These are phyloP conservation scores for Caenorhabditis sp. DNA, from an alignment of 2,888 invertebrate species.

Conservation along the genomic window DNA sequence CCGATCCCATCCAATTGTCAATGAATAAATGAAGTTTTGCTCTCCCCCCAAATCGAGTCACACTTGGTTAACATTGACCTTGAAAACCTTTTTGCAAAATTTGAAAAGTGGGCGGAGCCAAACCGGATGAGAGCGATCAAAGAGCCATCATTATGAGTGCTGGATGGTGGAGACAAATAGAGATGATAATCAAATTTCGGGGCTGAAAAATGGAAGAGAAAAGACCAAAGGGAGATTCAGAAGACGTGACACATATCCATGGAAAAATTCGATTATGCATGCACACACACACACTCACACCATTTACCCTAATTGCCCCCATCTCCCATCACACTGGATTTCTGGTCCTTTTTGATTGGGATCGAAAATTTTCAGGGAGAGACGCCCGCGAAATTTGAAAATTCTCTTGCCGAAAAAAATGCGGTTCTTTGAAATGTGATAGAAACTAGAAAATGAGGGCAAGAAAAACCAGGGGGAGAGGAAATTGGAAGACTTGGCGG, in stretches of 20 bases:
- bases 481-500: conserved; percentile 5
- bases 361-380: not conserved
- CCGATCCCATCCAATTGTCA: conserved; percentile 1
- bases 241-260: not conserved
- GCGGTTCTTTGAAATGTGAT: not conserved
- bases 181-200: conserved; percentile 46
- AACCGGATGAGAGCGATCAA: not conserved
- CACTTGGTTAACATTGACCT: conserved; percentile 3
- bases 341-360: conserved; percentile 53
- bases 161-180: too few species aligned
- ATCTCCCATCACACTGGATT: conserved; percentile 25
- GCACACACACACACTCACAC: conserved; percentile 55
- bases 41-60: not conserved
- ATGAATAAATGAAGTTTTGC: conserved; percentile 43
- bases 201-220: not conserved
- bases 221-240: not conserved
- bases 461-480: not conserved
- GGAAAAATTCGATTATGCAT: conserved; percentile 60
- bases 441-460: conserved; percentile 2
- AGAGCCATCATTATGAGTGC: not conserved
- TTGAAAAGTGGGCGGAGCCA: conserved; percentile 28
- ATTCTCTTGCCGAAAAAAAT: not conserved
- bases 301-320: conserved; percentile 56
- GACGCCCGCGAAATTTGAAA: not conserved
- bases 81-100: conserved; percentile 49